Evolutionary conservation across 1,140 invertebrate species (phyloP), one percentile per base, ranked within the genome.

Genomic region (Brachionus angularis): DNA sequence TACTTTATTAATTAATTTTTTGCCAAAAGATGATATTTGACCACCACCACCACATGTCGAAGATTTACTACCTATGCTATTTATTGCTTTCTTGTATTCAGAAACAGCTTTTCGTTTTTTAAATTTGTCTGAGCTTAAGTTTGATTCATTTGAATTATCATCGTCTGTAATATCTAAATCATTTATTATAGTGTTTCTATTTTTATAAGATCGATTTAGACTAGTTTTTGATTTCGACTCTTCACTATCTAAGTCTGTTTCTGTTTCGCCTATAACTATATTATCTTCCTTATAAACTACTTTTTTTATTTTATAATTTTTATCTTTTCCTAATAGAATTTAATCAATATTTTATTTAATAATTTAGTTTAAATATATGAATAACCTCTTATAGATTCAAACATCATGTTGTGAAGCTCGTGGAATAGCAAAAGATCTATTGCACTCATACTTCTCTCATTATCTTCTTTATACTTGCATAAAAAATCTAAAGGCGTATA

Each of bases 401-500:
- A 12, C 62, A 67, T 67, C 47, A 14, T 46, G 4, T 50, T 33
- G 21, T 29, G 33, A 8, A 67, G 42, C 29, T 67, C 62, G 27
- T 67, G 34, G 18, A 47, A 47, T 3, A 50, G 27, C 12, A 5
- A 23, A 14, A 33, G 36, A 47, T 67, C 62, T 47, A 12, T 23
- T 21, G 1, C 2, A 18, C 29, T 25, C 14, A 67, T 23, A 34
- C 31, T 47, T n/a, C 16, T 12, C 29, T 23, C 27, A 36, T 67
- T 67, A 34, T 67, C 62, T 29, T 5, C n/a, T 67, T 67, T 67
- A n/a, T 31, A 67, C 47, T 67, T 67, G 27, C 44, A 50, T 14
- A 67, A 50, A 34, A 67, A 67, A n/a, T 67, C 62, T 47, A 67
- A 50, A n/a, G 62, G 62, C 2, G 62, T 67, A 25, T 67, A 67